Conservation (phyloP, 2,888 invertebrate genomes). For the Hymenopus coronatus region DNA sequence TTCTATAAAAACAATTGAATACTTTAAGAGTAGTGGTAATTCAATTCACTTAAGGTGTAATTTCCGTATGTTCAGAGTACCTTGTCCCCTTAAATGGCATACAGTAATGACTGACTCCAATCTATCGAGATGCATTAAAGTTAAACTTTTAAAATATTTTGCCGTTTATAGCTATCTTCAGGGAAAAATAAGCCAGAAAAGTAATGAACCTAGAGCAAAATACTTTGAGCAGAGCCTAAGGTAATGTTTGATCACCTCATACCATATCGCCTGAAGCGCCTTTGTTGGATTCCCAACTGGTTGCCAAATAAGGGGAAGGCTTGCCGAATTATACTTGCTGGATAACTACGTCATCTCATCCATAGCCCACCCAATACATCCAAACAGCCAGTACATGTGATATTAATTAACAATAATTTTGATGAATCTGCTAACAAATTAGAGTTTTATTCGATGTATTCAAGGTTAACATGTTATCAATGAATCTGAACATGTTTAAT, state of each 20-base stretch:
- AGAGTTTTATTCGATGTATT: background rate
- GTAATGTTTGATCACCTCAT: background rate
- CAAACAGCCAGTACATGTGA: background rate
- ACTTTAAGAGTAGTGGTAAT: no score
- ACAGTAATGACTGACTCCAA: no score
- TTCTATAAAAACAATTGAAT: no score
- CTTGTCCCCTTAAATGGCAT: no score
- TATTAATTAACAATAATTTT: background rate
- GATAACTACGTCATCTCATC: background rate
- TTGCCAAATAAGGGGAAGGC: background rate
- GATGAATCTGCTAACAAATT: background rate
- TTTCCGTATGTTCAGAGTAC: no score
- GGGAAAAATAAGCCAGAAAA: no score
- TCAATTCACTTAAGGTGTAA: no score
- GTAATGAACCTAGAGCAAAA: no score
- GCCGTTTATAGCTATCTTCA: no score
- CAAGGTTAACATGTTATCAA: background rate
- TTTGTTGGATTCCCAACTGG: background rate
- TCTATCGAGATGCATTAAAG: no score
- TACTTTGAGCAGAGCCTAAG: background rate
- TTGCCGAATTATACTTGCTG: background rate
- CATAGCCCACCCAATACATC: background rate
- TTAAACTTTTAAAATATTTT: no score
- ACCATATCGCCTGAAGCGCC: background rate
- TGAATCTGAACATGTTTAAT: background rate